Evolutionary conservation across 2,113 vertebrate genomes (phyloP), one percentile per base, ranked within the genome.

Genomic region (Grus americana): DNA sequence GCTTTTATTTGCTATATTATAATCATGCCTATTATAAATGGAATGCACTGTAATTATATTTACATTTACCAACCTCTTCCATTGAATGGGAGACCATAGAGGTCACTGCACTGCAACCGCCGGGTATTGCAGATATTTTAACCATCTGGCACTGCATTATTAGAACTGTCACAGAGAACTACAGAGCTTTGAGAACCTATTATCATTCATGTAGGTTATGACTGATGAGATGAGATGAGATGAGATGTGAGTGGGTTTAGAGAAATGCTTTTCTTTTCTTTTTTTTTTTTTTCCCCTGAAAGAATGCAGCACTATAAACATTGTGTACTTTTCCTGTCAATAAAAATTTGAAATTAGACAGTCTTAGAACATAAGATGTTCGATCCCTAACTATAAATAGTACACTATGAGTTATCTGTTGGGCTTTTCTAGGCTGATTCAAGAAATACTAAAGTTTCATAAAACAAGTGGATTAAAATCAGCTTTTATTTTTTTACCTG

Each of bases 11-110:
- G 9, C 12, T 86, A 6, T 93, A 44, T 91, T 84, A 29, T 67
- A 88, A 65, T 90, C 29, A 89, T 87, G 20, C 11, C 23, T 92
- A 67, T 90, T 87, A 32, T 62, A 92, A 86, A n/a, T 76, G 16
- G n/a, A 91, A n/a, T 72, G 26, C 46, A 47, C 54, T 76, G 32
- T 65, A 92, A 97, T 95, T 93, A 86, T 84, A 57, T 85, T 96
- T 88, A 81, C 79, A 79, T 93, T 95, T 95, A 74, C 38, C 42
- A 90, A 79, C 30, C 8, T 40, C 2, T 83, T 81, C 34, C 49
- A 70, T 47, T 86, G 61, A 94, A 87, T 24, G 6, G 38, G 49
- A 79, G 46, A 92, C 61, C 54, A 71, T 36, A 80, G 75, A 96
- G 52, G 79, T 88, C 82, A 90, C 23, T 67, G 29, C 79, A 75